Evolutionary conservation across 2,113 vertebrate species (phyloP).

Genomic region (Genyomyrus donnyi): DNA sequence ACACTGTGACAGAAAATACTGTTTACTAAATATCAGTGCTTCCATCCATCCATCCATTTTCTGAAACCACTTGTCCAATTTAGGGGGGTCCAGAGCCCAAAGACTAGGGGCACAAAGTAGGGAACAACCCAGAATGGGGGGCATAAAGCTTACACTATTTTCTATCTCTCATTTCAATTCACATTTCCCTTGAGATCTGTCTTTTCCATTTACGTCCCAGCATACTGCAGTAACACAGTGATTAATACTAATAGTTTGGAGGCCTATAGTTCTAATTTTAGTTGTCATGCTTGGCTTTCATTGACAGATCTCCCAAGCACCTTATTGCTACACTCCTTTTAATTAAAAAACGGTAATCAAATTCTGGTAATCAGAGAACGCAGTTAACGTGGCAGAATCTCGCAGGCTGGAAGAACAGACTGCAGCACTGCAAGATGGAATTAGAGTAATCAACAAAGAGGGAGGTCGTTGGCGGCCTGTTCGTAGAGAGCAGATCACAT

Average conservation of each 20-base stretch:
- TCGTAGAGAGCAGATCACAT: not conserved
- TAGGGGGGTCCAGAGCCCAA: too few species aligned
- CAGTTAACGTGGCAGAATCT: not conserved
- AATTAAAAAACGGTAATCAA: not conserved
- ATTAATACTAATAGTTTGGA: not conserved
- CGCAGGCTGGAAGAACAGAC: not conserved
- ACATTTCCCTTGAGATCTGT: not conserved
- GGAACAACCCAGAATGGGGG: too few species aligned
- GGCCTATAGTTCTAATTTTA: not conserved
- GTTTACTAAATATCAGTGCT: not conserved
- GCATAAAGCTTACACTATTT: not conserved
- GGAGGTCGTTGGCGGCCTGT: not conserved
- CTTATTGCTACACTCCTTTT: not conserved
- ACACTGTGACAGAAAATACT: not conserved
- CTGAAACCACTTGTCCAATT: too few species aligned
- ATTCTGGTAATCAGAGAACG: not conserved
- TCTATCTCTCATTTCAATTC: not conserved
- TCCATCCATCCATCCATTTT: too few species aligned
- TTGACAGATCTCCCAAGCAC: not conserved
- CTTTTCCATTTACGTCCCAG: not conserved
- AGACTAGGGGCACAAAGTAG: too few species aligned
- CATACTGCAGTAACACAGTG: not conserved
- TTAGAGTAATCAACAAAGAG: not conserved
- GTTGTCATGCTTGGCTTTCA: not conserved
- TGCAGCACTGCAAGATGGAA: not conserved